phyloP scores from a whole-genome alignment of 2,797 vertebrate genomes.

The Melanogrammus aeglefinus region DNA sequence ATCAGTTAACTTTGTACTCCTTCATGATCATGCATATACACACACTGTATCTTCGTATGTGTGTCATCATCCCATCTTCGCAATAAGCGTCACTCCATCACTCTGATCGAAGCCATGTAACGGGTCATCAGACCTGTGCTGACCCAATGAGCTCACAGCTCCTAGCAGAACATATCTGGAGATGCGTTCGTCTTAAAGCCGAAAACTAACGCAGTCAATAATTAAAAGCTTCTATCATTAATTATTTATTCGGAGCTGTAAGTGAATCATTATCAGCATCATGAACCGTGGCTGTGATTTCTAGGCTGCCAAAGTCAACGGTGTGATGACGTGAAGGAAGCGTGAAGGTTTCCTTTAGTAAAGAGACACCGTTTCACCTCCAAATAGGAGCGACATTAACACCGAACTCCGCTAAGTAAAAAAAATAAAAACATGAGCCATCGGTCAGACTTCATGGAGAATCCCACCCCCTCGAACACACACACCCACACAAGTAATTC shows the following conservation, averaged over 20 bases:
- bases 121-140: too few relatives aligned
- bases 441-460: neutral
- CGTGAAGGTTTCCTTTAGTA: too few relatives aligned
- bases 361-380: too few relatives aligned
- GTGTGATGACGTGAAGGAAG: too few relatives aligned
- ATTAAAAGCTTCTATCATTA: slow-evolving; percentile 61
- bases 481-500: neutral
- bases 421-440: neutral
- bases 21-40: neutral
- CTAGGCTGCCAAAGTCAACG: slow-evolving; percentile 2
- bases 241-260: slow-evolving; percentile 23
- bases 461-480: too few relatives aligned
- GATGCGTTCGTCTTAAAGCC: slow-evolving; percentile 53
- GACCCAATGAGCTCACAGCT: slow-evolving; percentile 57
- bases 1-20: neutral
- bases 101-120: too few relatives aligned
- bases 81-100: too few relatives aligned
- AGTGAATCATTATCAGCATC: slow-evolving; percentile 34
- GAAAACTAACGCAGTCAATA: slow-evolving; percentile 63
- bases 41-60: too few relatives aligned
- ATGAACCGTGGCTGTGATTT: slow-evolving; percentile 27
- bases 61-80: neutral
- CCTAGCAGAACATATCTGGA: slow-evolving; percentile 58
- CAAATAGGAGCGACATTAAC: neutral
- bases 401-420: neutral